Percentiles rank a stretch among this genome's conserved stretches.
phyloP scores from a whole-genome alignment of 2,888 invertebrate species.

The Campopleginae sp. region DNA sequence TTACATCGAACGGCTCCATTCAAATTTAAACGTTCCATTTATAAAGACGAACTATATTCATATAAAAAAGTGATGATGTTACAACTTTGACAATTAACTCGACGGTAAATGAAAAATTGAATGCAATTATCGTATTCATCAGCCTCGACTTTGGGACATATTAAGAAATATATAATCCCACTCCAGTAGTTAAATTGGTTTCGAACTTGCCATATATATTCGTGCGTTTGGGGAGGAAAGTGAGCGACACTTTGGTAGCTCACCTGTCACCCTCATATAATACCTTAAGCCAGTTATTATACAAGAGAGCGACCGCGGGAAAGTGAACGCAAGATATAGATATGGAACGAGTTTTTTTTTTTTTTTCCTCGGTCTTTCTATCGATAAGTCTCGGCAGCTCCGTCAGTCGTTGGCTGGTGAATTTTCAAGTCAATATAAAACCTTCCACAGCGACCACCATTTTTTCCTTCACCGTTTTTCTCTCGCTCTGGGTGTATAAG shows the following conservation, averaged over 20 bases:
- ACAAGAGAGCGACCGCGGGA: conserved; percentile 59
- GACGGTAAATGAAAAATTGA: background rate
- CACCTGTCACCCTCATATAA: conserved; percentile 76
- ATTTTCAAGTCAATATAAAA: conserved; percentile 66
- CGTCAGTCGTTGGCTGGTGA: conserved; percentile 61
- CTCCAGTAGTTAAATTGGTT: conserved; percentile 2
- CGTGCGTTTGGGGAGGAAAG: conserved; percentile 63
- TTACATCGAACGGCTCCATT: background rate
- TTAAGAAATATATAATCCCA: conserved; percentile 2
- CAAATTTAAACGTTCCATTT: background rate
- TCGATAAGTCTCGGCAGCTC: conserved; percentile 31
- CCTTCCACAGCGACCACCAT: conserved; percentile 26
- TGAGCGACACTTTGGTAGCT: conserved; percentile 72
- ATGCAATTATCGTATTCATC: background rate
- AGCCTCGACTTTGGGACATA: background rate
- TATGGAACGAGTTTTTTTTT: conserved; percentile 27
- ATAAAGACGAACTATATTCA: background rate
- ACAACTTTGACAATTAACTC: background rate
- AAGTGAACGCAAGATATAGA: conserved; percentile 12
- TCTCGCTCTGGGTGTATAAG: conserved; percentile 30
- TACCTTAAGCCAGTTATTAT: conserved; percentile 77
- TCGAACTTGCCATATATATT: conserved; percentile 5
- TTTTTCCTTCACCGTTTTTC: conserved; percentile 33
- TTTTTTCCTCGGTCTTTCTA: conserved; percentile 7
- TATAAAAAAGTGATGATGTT: background rate